A percentile compares a stretch with the other conserved stretches of the same genome.
Evolutionary conservation across 2,113 vertebrate species (phyloP).

Genomic region (Scolopax mira): DNA sequence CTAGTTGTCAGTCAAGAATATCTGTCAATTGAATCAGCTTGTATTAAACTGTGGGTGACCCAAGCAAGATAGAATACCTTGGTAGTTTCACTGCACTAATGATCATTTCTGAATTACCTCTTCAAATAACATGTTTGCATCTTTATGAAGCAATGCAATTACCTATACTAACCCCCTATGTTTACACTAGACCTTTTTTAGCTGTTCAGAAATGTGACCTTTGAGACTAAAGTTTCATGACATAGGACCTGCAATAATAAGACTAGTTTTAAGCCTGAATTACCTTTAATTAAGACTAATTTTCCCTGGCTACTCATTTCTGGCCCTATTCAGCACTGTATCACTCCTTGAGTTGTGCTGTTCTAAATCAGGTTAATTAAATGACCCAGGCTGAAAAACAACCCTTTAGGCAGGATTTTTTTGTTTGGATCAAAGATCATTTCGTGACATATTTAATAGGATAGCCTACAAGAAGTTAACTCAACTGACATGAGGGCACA

Average conservation of each 20-base stretch:
- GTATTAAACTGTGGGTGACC: not conserved
- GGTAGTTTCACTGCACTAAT: not conserved
- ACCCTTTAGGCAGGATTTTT: not conserved
- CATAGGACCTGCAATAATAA: not conserved
- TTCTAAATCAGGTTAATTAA: not conserved
- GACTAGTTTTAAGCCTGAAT: not conserved
- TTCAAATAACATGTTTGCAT: not conserved
- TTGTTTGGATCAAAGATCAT: not conserved
- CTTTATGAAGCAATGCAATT: not conserved
- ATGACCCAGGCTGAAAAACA: not conserved
- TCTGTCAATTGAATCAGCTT: not conserved
- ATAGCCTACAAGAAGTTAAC: not conserved
- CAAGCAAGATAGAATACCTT: not conserved
- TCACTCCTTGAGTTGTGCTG: not conserved
- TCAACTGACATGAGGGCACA: accelerated
- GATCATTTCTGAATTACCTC: not conserved
- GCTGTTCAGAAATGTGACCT: not conserved
- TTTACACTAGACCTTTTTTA: not conserved
- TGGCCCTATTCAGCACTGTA: not conserved
- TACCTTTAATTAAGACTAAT: not conserved
- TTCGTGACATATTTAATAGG: not conserved
- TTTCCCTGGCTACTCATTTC: not conserved
- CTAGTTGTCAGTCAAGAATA: not conserved
- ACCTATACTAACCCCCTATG: not conserved
- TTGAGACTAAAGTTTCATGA: not conserved